phyloP scores from a whole-genome alignment of 1,140 invertebrate genomes.

The Nephila pilipes region DNA sequence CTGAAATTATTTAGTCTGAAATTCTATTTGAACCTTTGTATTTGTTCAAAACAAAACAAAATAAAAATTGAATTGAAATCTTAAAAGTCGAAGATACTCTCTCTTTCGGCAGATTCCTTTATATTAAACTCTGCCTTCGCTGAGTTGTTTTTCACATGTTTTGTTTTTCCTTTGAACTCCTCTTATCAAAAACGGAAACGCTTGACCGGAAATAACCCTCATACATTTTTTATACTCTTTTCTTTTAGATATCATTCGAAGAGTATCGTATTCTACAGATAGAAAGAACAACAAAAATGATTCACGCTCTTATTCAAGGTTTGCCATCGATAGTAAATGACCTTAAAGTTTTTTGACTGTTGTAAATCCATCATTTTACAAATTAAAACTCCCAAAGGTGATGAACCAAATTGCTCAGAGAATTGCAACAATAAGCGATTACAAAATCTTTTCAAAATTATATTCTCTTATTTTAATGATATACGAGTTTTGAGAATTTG shows the following conservation, averaged over 20 bases:
- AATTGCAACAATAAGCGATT: neutral
- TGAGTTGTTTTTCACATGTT: neutral
- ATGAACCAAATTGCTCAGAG: neutral
- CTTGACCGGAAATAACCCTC: constrained; percentile 51
- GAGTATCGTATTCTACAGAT: neutral
- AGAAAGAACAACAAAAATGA: neutral
- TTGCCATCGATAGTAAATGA: neutral
- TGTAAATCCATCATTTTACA: neutral
- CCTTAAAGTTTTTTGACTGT: neutral
- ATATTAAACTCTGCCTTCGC: neutral
- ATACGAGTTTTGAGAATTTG: neutral
- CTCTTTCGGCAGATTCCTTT: neutral
- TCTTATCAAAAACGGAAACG: constrained; percentile 54
- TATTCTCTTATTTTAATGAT: neutral
- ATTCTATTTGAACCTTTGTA: too few species aligned
- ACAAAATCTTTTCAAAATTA: neutral
- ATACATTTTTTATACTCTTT: neutral
- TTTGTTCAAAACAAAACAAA: too few species aligned
- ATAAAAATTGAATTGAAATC: too few species aligned
- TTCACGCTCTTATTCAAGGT: neutral
- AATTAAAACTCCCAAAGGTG: neutral
- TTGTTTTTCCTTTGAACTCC: constrained; percentile 2
- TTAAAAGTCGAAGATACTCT: too few species aligned
- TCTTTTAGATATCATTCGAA: neutral
- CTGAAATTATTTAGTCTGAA: too few species aligned